Evolutionary conservation across 1,140 invertebrate genomes (phyloP).

Genomic region (Carposina sasakii): DNA sequence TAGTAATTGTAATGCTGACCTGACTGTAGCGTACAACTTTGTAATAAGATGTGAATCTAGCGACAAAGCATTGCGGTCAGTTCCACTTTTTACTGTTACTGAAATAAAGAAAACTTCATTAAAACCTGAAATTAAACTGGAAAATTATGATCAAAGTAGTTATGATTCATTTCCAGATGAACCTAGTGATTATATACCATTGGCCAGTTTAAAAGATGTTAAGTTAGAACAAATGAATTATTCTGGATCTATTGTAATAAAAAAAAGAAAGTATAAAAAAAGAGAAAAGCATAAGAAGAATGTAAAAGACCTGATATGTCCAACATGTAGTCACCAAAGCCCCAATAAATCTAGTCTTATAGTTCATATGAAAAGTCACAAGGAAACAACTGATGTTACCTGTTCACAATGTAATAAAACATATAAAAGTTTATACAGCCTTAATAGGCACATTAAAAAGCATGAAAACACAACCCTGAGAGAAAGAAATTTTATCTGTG

Average conservation of each 20-base stretch:
- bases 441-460: slow-evolving; percentile 54
- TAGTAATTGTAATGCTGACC: slow-evolving; percentile 31
- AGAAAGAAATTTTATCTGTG: slow-evolving; percentile 63
- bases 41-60: slow-evolving; percentile 48
- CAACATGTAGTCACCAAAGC: slow-evolving; percentile 76
- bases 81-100: background rate
- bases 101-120: slow-evolving; percentile 17
- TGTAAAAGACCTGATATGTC: slow-evolving; percentile 68
- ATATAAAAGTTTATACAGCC: slow-evolving; percentile 62
- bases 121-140: slow-evolving; percentile 21
- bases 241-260: slow-evolving; percentile 5
- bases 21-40: slow-evolving; percentile 41
- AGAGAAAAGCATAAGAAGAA: slow-evolving; percentile 12
- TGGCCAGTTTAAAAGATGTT: slow-evolving; percentile 1
- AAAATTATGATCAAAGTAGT: slow-evolving; percentile 13
- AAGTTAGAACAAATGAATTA: slow-evolving; percentile 14
- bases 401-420: slow-evolving; percentile 53
- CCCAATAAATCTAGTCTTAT: slow-evolving; percentile 32
- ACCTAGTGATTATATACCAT: slow-evolving; percentile 5
- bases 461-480: slow-evolving; percentile 36
- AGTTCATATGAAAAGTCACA: slow-evolving; percentile 55
- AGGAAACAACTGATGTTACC: slow-evolving; percentile 39
- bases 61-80: slow-evolving; percentile 41
- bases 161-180: slow-evolving; percentile 12
- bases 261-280: slow-evolving; percentile 16